These are phyloP conservation scores for Hoplias malabaricus DNA, from an alignment of 2,113 vertebrate species.

Conservation along the genomic window DNA sequence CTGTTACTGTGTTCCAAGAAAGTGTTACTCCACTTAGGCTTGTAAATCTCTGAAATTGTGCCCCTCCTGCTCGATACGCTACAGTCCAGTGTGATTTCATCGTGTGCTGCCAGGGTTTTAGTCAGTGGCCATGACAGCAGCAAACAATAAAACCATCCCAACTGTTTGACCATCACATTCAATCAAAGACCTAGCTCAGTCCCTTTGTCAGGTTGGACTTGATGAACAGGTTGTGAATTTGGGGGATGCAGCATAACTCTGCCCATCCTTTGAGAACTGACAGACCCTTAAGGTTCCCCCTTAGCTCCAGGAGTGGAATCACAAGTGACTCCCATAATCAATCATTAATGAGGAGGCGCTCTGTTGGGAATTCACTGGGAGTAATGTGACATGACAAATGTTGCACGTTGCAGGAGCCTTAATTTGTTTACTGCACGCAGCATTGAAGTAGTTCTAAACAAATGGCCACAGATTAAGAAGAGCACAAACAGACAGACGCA, in stretches of 20 bases:
- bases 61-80: too few species aligned
- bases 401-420: slow-evolving; percentile 56
- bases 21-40: too few species aligned
- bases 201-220: neutral
- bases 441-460: slow-evolving; percentile 27
- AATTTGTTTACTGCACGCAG: slow-evolving; percentile 43
- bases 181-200: neutral
- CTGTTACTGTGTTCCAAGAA: too few species aligned
- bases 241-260: slow-evolving; percentile 1
- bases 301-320: slow-evolving; percentile 39
- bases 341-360: slow-evolving; percentile 60
- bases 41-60: too few species aligned
- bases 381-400: slow-evolving; percentile 66
- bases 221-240: neutral
- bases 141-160: neutral
- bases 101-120: too few species aligned
- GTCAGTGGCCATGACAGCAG: neutral
- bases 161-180: neutral
- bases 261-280: slow-evolving; percentile 24
- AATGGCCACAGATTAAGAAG: neutral
- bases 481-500: slow-evolving; percentile 4
- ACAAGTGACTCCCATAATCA: slow-evolving; percentile 55
- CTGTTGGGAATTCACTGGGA: slow-evolving; percentile 30
- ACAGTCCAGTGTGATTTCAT: too few species aligned
- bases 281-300: slow-evolving; percentile 28